phyloP scores from a whole-genome alignment of 2,113 vertebrate species.

The Connochaetes taurinus region DNA sequence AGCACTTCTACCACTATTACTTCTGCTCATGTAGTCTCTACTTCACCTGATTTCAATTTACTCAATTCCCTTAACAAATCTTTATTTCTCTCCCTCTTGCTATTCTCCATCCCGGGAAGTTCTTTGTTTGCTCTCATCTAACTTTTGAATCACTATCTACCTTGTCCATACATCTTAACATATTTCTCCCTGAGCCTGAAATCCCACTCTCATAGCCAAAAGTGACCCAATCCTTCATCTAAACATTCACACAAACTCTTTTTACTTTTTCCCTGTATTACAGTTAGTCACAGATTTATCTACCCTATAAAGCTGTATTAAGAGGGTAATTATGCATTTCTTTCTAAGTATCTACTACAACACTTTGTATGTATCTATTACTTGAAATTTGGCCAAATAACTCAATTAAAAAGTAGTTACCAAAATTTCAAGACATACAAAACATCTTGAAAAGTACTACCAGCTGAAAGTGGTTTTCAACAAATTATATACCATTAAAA shows the following conservation, averaged over 20 bases:
- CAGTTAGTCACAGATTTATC: background rate
- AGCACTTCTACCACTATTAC: background rate
- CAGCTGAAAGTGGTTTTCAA: conserved; percentile 1
- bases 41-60: background rate
- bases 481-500: background rate
- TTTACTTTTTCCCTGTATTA: background rate
- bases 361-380: background rate
- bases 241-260: background rate
- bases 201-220: background rate
- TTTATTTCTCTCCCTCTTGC: background rate
- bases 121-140: background rate
- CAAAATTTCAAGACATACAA: conserved; percentile 12
- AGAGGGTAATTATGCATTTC: background rate
- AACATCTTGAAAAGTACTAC: background rate
- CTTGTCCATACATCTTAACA: background rate
- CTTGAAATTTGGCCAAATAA: background rate
- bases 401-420: background rate
- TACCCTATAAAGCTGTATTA: background rate
- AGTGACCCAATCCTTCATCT: background rate
- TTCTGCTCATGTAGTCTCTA: background rate
- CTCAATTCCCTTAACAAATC: background rate
- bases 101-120: background rate
- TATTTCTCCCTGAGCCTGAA: background rate
- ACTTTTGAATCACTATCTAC: background rate
- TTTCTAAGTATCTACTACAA: background rate